A percentile compares a stretch with the other conserved stretches of the same genome.
Conservation (phyloP, 2,113 vertebrate species). For the Scalopus aquaticus region DNA sequence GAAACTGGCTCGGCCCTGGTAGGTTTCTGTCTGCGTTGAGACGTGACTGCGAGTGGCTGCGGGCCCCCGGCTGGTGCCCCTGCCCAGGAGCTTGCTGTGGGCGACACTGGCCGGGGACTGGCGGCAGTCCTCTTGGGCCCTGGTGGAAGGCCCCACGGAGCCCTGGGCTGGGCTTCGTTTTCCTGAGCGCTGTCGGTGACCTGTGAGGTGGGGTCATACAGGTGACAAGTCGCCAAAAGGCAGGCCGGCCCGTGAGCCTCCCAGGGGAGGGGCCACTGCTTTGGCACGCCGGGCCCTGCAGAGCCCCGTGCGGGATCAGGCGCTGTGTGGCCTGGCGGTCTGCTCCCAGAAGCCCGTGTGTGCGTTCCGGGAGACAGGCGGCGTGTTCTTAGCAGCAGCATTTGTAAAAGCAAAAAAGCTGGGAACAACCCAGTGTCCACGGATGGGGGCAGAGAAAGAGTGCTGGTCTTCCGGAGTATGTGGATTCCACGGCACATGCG, state of each 20-base stretch:
- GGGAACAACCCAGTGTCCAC: background rate
- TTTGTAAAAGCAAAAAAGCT: background rate
- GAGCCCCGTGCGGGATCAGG: background rate
- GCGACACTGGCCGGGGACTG: fast-evolving
- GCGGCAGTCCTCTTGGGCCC: background rate
- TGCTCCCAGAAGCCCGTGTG: fast-evolving
- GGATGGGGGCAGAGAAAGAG: background rate
- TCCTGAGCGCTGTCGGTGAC: background rate
- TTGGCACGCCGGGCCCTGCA: fast-evolving
- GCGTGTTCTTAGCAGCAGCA: background rate
- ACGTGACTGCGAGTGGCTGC: background rate
- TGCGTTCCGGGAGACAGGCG: background rate
- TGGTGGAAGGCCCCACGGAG: background rate
- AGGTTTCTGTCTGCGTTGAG: background rate
- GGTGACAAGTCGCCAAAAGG: background rate
- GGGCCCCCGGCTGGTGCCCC: too few relatives aligned
- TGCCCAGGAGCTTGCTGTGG: background rate
- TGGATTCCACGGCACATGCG: background rate
- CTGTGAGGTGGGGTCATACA: background rate
- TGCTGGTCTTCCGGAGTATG: fast-evolving
- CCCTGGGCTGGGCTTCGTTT: background rate
- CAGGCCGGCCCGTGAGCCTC: too few relatives aligned
- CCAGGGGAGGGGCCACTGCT: background rate
- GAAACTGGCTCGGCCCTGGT: background rate
- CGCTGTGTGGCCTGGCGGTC: fast-evolving